Conservation (phyloP, 2,888 invertebrate genomes). For the Orchesella flavescens region DNA sequence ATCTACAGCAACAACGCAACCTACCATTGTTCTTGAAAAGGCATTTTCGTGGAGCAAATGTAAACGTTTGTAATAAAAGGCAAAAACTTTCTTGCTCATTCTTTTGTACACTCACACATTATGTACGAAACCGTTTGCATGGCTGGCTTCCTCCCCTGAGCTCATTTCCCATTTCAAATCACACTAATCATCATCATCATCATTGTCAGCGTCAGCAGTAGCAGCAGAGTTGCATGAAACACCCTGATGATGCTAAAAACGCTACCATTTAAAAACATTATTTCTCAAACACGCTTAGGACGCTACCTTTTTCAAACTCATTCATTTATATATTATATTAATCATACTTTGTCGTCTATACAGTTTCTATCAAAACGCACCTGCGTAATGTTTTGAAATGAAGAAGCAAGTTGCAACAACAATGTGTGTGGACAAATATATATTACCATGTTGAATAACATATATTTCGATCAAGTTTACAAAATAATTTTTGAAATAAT, state of each 20-base stretch:
- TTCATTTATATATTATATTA: too few species aligned
- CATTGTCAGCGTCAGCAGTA: neutral
- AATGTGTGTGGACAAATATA: too few species aligned
- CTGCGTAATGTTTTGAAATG: too few species aligned
- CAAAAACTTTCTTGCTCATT: slow-evolving; percentile 38
- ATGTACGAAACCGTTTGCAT: slow-evolving; percentile 21
- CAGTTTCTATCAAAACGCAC: too few species aligned
- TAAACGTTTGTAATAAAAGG: neutral
- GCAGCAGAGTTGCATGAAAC: slow-evolving; percentile 25
- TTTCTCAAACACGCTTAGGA: too few species aligned
- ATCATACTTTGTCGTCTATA: too few species aligned
- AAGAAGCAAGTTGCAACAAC: too few species aligned
- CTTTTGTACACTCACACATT: neutral
- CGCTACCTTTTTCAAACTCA: too few species aligned
- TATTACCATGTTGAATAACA: too few species aligned
- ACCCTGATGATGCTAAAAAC: neutral
- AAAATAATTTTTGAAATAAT: too few species aligned
- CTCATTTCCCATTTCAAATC: slow-evolving; percentile 57
- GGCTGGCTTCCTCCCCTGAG: slow-evolving; percentile 55
- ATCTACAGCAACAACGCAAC: slow-evolving; percentile 19
- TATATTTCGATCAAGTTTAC: too few species aligned
- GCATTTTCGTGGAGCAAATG: slow-evolving; percentile 36
- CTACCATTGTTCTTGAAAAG: slow-evolving; percentile 50
- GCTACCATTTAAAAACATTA: neutral
- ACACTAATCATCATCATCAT: slow-evolving; percentile 14